Evolutionary conservation across 2,113 vertebrate genomes (phyloP).

Genomic region (Nyctibius bracteatus): DNA sequence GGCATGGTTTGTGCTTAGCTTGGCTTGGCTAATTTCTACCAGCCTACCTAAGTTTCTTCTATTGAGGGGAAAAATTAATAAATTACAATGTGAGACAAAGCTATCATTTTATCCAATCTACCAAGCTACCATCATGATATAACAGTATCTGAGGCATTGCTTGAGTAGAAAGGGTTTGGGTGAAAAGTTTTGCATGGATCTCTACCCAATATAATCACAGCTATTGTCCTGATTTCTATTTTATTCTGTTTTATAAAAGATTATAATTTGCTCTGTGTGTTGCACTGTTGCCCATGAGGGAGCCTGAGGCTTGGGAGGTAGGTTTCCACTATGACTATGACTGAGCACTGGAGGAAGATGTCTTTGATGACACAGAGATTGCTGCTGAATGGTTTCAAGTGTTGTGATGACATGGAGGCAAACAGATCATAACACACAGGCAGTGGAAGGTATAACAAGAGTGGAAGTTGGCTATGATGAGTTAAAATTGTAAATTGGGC

Average conservation of each 20-base stretch:
- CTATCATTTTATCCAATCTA: not conserved
- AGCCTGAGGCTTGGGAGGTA: not conserved
- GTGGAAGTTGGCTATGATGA: not conserved
- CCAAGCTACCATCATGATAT: fast-evolving
- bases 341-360: not conserved
- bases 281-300: not conserved
- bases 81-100: not conserved
- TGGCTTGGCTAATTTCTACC: not conserved
- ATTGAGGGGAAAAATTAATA: not conserved
- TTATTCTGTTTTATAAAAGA: not conserved
- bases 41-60: not conserved
- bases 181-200: not conserved
- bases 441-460: not conserved
- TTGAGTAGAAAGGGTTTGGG: not conserved
- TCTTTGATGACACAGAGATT: not conserved
- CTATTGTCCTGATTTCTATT: not conserved
- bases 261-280: not conserved
- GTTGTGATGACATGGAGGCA: not conserved
- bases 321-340: not conserved
- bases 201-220: not conserved
- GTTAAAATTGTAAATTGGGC: not conserved
- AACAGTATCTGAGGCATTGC: not conserved
- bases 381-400: not conserved
- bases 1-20: not conserved
- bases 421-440: not conserved